phyloP scores from a whole-genome alignment of 2,797 vertebrate genomes.

The Cryptoprocta ferox region DNA sequence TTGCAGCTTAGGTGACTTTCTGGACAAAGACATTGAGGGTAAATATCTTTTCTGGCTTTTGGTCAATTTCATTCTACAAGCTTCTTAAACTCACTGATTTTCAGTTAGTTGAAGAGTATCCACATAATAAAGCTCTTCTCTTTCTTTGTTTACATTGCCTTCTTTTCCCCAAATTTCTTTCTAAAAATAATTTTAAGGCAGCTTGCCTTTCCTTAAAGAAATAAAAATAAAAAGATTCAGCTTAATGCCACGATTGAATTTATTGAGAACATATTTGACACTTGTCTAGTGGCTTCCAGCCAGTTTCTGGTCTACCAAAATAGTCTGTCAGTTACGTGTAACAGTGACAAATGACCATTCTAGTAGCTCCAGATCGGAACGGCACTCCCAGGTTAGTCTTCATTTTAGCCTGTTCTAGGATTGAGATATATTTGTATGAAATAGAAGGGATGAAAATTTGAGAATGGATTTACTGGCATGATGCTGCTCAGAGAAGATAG shows the following conservation, averaged over 20 bases:
- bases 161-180: neutral
- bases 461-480: constrained; percentile 39
- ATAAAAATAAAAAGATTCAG: neutral
- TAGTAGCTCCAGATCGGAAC: neutral
- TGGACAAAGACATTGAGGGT: neutral
- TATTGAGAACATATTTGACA: constrained; percentile 46
- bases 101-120: neutral
- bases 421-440: neutral
- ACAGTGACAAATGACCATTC: neutral
- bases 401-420: constrained; percentile 42
- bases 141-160: neutral
- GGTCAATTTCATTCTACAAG: neutral
- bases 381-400: constrained; percentile 1
- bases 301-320: constrained; percentile 4
- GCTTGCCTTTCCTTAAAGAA: neutral
- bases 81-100: neutral
- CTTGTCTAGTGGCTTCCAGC: constrained; percentile 7
- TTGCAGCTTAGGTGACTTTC: neutral
- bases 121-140: neutral
- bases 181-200: constrained; percentile 20
- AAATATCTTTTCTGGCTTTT: neutral
- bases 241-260: neutral
- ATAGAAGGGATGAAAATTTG: neutral
- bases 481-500: constrained; percentile 1
- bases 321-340: constrained; percentile 18